Percentiles rank a stretch among this genome's conserved stretches.
Evolutionary conservation across 2,888 invertebrate species (phyloP).

Genomic region (Anoplius nigerrimus): DNA sequence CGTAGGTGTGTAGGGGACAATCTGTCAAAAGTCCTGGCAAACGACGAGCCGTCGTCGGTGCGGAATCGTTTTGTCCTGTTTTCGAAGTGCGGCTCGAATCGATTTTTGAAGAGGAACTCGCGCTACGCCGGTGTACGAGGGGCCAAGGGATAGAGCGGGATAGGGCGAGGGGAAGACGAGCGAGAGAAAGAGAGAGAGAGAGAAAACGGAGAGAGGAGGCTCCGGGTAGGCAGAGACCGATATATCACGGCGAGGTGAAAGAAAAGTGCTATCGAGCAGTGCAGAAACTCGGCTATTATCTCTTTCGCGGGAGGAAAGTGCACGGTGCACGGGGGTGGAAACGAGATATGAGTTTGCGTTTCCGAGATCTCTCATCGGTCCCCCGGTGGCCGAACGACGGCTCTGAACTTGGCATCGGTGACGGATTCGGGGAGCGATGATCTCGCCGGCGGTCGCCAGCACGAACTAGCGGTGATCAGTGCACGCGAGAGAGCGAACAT

Average conservation of each 20-base stretch:
- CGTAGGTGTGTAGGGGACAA: conserved; percentile 6
- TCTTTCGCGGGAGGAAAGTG: no score
- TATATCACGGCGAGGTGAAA: no score
- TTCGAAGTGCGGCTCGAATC: conserved; percentile 29
- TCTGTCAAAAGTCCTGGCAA: conserved; percentile 4
- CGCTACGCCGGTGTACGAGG: conserved; percentile 5
- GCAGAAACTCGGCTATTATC: no score
- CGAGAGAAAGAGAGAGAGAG: neutral
- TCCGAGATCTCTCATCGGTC: conserved; percentile 20
- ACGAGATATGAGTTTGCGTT: conserved; percentile 23
- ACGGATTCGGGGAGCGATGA: conserved; percentile 26
- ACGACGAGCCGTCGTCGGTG: neutral
- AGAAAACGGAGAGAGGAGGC: no score
- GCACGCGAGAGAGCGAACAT: neutral
- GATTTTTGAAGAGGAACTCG: conserved; percentile 27
- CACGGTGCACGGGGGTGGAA: conserved; percentile 7
- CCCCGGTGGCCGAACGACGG: conserved; percentile 13
- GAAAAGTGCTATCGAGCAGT: no score
- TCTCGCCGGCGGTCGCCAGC: conserved; percentile 26
- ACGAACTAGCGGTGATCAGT: conserved; percentile 15
- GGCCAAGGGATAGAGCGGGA: neutral
- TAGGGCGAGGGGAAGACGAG: neutral
- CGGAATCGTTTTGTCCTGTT: conserved; percentile 7
- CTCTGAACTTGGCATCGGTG: conserved; percentile 23
- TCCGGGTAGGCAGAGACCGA: no score